These are phyloP conservation scores for Drosophila ironensis DNA, from an alignment of 1,140 invertebrate species.

Conservation along the genomic window DNA sequence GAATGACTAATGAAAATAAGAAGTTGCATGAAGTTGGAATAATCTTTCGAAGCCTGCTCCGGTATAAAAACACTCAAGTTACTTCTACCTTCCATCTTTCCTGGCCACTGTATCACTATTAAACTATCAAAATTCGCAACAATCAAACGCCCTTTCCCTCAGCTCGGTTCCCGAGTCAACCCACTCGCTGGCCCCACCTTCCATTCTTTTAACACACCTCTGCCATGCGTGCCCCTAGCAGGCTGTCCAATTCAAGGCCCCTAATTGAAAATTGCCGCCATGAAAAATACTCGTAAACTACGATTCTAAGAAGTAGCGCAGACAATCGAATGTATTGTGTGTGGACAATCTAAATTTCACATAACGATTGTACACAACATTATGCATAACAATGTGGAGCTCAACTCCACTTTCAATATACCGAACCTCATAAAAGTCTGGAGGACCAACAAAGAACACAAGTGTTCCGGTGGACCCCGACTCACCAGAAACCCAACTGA, in stretches of 20 bases:
- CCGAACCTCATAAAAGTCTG: conserved; percentile 29
- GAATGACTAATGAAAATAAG: conserved; percentile 34
- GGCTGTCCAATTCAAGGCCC: conserved; percentile 20
- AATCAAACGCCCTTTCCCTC: conserved; percentile 16
- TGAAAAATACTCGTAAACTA: conserved; percentile 68
- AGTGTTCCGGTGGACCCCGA: conserved; percentile 60
- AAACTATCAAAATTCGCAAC: conserved; percentile 31
- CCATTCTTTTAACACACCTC: conserved; percentile 30
- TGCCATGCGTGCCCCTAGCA: neutral
- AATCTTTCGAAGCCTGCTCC: no score
- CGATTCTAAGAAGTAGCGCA: conserved; percentile 64
- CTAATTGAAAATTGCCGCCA: conserved; percentile 76
- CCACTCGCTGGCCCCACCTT: conserved; percentile 39
- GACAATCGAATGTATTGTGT: conserved; percentile 65
- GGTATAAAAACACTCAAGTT: no score
- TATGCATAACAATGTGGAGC: conserved; percentile 75
- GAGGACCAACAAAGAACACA: conserved; percentile 40
- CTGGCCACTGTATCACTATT: neutral
- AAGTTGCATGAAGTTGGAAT: conserved; percentile 15
- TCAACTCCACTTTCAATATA: conserved; percentile 56
- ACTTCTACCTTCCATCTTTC: neutral
- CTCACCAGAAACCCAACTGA: conserved; percentile 10
- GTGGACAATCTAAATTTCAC: conserved; percentile 56
- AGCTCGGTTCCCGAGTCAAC: conserved; percentile 24
- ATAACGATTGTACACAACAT: conserved; percentile 77